Evolutionary conservation across 2,797 vertebrate genomes (phyloP), one percentile per base, ranked within the genome.

Genomic region (Gallinago nigripennis): DNA sequence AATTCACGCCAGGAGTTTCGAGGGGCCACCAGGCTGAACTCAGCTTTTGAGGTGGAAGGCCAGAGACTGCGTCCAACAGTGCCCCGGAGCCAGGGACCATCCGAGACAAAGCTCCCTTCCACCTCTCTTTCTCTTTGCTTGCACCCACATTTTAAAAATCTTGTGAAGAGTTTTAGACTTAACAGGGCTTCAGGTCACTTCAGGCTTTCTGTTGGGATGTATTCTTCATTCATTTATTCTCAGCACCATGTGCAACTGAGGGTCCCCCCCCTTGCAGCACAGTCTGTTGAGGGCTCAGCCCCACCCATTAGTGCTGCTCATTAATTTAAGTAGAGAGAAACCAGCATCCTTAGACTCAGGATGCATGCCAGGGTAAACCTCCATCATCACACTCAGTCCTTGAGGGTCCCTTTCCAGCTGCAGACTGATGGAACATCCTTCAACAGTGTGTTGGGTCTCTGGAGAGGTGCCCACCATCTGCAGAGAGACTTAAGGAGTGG

Each of bases 1-100:
- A 94, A 94, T 86, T 92, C 85, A 69, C 1, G 0, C 41, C 79
- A 92, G 94, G 84, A 97, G 11, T 81, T 95, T 83, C 2, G 10
- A 84, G 60, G 33, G 51, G 58, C 54, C 39, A 30, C 18, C 1
- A 13, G 28, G 30, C 27, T 83, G 57, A 35, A 12, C 13, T 57
- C 45, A n/a, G 75, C 16, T 88, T 82, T 84, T 51, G 66, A 48
- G 31, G n/a, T 35, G 51, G 80, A 41, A 82, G 31, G 37, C 12
- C 43, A 8, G 43, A 71, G 53, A 8, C 33, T 21, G 27, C 21
- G 35, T 64, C 35, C 48, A 60, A 21, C 17, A 25, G 28, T 7
- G 21, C 31, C 48, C 60, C 3, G 2, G 60, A 77, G 4, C 12
- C 24, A 63, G 58, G 7, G 31, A 8, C 9, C n/a, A 12, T 4